These are phyloP conservation scores for Eubasilissa regina DNA, from an alignment of 1,140 invertebrate species.

Conservation along the genomic window DNA sequence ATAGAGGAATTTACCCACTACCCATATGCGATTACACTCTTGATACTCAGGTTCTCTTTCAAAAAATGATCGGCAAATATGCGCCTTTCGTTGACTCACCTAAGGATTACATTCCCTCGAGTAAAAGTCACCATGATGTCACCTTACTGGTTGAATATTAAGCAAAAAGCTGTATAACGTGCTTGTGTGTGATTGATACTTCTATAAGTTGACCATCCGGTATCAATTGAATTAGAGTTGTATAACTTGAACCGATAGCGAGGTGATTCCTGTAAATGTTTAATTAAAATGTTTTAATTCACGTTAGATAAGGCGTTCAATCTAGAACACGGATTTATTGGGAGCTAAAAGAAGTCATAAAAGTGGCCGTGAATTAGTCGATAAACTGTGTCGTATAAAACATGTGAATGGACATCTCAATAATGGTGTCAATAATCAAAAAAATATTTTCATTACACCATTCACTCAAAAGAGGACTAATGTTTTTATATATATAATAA, in stretches of 20 bases:
- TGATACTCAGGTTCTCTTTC: neutral
- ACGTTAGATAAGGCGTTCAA: conserved; percentile 27
- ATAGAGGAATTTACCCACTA: neutral
- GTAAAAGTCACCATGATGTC: conserved; percentile 21
- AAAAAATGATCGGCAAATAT: too few species aligned
- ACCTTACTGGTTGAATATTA: neutral
- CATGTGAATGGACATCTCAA: too few species aligned
- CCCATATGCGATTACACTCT: conserved; percentile 1
- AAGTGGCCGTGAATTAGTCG: conserved; percentile 13
- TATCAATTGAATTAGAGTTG: conserved; percentile 26
- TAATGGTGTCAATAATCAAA: too few species aligned
- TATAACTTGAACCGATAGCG: conserved; percentile 12
- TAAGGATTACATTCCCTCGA: neutral
- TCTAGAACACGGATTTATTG: conserved; percentile 30
- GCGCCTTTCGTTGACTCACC: neutral
- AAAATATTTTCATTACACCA: too few species aligned
- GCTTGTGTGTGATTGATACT: conserved; percentile 7
- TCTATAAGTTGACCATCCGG: neutral
- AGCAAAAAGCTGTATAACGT: conserved; percentile 26
- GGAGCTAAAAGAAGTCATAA: conserved; percentile 19
- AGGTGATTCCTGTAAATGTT: conserved; percentile 32
- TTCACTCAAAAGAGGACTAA: too few species aligned
- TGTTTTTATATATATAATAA: too few species aligned
- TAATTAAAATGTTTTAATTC: conserved; percentile 40
- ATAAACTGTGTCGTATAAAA: neutral